phyloP scores from a whole-genome alignment of 2,888 invertebrate species.

The Proisotoma minuta region DNA sequence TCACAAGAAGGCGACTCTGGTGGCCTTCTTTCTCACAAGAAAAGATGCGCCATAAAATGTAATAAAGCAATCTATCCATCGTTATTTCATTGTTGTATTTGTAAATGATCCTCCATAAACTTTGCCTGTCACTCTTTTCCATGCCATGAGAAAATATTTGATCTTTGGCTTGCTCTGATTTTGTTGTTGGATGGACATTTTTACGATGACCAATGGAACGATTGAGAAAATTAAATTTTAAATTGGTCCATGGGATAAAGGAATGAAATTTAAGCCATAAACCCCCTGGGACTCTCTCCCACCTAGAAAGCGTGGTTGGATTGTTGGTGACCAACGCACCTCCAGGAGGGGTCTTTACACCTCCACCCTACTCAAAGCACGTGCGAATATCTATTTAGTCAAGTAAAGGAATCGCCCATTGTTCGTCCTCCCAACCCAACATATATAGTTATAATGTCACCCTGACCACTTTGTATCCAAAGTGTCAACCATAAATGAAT shows the following conservation, averaged over 20 bases:
- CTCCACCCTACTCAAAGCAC: conserved; percentile 4
- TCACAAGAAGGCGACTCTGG: background rate
- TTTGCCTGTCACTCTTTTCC: too few relatives aligned
- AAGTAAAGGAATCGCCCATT: too few relatives aligned
- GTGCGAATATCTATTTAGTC: conserved; percentile 12
- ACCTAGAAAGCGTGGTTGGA: conserved; percentile 11
- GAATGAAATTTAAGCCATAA: conserved; percentile 11
- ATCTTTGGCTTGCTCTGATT: background rate
- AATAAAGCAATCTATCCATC: background rate
- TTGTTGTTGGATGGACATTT: background rate
- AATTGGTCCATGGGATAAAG: background rate
- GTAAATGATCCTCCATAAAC: conserved; percentile 3
- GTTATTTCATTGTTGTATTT: background rate
- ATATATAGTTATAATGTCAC: too few relatives aligned
- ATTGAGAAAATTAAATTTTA: background rate
- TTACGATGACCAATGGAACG: background rate
- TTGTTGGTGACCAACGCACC: background rate
- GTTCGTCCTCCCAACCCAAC: too few relatives aligned
- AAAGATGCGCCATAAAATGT: conserved; percentile 1
- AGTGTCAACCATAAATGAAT: too few relatives aligned
- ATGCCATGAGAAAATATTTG: background rate
- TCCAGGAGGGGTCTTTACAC: conserved; percentile 12
- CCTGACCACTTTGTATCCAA: too few relatives aligned
- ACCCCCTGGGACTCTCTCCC: conserved; percentile 16
- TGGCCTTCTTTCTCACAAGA: background rate